phyloP scores from a whole-genome alignment of 2,113 vertebrate species.

The Oryctolagus cuniculus region DNA sequence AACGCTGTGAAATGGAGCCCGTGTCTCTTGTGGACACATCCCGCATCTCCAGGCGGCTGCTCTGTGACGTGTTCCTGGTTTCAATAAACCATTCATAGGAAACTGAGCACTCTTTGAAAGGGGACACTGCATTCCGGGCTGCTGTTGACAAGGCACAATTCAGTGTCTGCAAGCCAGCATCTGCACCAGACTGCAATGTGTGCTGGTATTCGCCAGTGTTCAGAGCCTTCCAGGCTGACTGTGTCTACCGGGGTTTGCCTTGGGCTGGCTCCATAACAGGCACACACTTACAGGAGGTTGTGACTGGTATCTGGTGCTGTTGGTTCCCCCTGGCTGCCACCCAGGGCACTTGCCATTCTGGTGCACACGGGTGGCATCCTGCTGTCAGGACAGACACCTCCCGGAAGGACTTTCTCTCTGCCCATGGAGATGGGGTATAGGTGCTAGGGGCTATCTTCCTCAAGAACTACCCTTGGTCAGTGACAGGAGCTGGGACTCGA shows the following conservation, averaged over 20 bases:
- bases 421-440: not conserved
- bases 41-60: not conserved
- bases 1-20: not conserved
- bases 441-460: not conserved
- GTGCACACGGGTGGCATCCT: rapidly evolving
- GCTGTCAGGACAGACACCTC: not conserved
- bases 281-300: not conserved
- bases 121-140: not conserved
- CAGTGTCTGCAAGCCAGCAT: not conserved
- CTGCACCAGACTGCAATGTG: rapidly evolving
- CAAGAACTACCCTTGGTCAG: not conserved
- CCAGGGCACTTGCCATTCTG: rapidly evolving
- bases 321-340: not conserved
- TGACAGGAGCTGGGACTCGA: not conserved
- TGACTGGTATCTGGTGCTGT: not conserved
- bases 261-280: not conserved
- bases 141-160: not conserved
- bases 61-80: not conserved
- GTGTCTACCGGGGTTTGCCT: not conserved
- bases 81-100: not conserved
- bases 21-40: not conserved
- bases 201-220: no score
- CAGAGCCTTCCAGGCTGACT: not conserved
- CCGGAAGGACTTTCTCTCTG: not conserved
- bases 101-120: slow-evolving; percentile 48